phyloP scores from a whole-genome alignment of 2,888 invertebrate genomes.

The Chloromyia formosa region DNA sequence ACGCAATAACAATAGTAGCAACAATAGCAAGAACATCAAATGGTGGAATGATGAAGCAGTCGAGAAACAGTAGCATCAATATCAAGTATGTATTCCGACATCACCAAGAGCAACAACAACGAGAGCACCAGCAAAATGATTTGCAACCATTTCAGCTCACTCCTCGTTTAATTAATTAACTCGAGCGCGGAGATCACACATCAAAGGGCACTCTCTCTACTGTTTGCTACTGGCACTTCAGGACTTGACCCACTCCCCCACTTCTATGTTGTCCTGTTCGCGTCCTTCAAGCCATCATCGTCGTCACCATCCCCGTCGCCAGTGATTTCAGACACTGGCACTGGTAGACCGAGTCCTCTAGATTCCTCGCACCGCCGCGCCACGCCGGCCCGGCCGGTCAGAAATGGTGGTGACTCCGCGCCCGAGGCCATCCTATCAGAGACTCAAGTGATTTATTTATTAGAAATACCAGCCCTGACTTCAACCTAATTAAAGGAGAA shows the following conservation, averaged over 20 bases:
- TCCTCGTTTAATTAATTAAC: constrained; percentile 48
- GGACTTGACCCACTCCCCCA: not conserved
- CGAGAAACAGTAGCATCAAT: constrained; percentile 12
- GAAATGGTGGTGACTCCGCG: not conserved
- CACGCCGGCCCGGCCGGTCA: no score
- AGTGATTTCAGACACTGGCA: no score
- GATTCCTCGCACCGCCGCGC: not conserved
- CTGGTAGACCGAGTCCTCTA: not conserved
- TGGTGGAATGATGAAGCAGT: constrained; percentile 14
- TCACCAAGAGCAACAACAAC: not conserved
- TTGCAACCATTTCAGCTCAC: constrained; percentile 35
- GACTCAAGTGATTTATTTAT: constrained; percentile 48
- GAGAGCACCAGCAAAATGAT: constrained; percentile 35
- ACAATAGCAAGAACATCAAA: constrained; percentile 23
- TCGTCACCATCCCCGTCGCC: not conserved
- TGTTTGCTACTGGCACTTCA: constrained; percentile 4
- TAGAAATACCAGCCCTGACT: constrained; percentile 46
- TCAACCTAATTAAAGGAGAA: constrained; percentile 48
- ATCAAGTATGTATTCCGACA: not conserved
- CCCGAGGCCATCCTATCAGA: constrained; percentile 43
- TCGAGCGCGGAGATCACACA: constrained; percentile 47
- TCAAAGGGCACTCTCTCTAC: constrained; percentile 39
- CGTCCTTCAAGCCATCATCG: not conserved
- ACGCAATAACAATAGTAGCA: constrained; percentile 40
- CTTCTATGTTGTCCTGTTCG: not conserved